Conservation (phyloP, 2,797 vertebrate species). For the Pelodytes ibericus region DNA sequence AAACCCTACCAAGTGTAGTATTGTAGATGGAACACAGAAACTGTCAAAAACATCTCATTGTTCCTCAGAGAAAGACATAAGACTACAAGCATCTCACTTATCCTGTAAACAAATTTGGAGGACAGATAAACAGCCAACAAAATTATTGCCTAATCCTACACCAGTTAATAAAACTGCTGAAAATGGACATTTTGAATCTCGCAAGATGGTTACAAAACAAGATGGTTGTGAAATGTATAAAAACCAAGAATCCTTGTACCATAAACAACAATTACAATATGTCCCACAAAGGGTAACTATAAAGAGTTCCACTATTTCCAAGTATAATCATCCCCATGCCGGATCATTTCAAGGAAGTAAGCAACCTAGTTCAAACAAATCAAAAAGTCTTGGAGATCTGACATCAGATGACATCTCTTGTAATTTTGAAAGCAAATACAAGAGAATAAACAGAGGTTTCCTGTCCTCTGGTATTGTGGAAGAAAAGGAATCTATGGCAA, state of each 20-base stretch:
- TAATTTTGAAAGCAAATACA: constrained; percentile 96
- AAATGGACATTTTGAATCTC: no score
- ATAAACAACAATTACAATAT: constrained; percentile 30
- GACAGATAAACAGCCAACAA: background rate
- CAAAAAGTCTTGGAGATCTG: constrained; percentile 94
- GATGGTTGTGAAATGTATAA: constrained; percentile 38
- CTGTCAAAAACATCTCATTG: constrained; percentile 55
- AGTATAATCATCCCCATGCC: constrained; percentile 20
- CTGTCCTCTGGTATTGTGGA: constrained; percentile 78
- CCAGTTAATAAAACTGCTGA: background rate
- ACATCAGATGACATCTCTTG: constrained; percentile 97
- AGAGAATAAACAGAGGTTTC: constrained; percentile 93
- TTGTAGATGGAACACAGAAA: constrained; percentile 77
- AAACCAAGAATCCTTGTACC: constrained; percentile 33
- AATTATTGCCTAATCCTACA: constrained; percentile 37
- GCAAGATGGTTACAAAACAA: constrained; percentile 42
- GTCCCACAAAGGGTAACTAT: constrained; percentile 21
- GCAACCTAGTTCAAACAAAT: constrained; percentile 84
- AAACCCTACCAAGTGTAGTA: constrained; percentile 70
- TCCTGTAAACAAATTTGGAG: constrained; percentile 58
- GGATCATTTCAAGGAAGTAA: constrained; percentile 55
- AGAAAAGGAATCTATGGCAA: constrained; percentile 65
- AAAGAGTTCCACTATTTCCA: background rate
- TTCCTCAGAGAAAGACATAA: constrained; percentile 58
- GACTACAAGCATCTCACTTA: constrained; percentile 64